Evolutionary conservation across 1,140 invertebrate genomes (phyloP).

Genomic region (Anagrus nilaparvatae): DNA sequence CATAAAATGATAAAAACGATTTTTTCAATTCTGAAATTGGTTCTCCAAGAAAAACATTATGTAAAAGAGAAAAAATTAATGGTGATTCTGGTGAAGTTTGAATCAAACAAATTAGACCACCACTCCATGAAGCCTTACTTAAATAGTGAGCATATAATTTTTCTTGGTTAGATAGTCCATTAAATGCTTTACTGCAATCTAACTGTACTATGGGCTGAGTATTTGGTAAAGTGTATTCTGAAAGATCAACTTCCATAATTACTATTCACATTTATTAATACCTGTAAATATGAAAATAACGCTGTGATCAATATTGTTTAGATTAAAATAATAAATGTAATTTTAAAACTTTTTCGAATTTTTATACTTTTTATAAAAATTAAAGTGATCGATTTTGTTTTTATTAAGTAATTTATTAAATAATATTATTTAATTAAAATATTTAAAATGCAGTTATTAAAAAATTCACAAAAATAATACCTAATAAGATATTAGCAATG

Average conservation of each 20-base stretch:
- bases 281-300: too few species aligned
- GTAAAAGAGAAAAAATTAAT: slow-evolving; percentile 71
- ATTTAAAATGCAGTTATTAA: too few species aligned
- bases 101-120: slow-evolving; percentile 71
- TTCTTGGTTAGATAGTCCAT: slow-evolving; percentile 67
- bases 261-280: too few species aligned
- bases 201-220: slow-evolving; percentile 74
- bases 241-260: slow-evolving; percentile 37
- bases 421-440: too few species aligned
- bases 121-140: slow-evolving; percentile 78
- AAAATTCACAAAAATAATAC: too few species aligned
- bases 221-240: slow-evolving; percentile 66
- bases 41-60: slow-evolving; percentile 68
- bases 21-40: slow-evolving; percentile 56
- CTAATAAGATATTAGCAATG: too few species aligned
- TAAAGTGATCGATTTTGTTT: too few species aligned
- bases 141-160: slow-evolving; percentile 87
- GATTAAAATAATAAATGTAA: too few species aligned
- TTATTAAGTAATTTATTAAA: too few species aligned
- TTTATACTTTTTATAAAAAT: too few species aligned
- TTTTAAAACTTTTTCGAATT: too few species aligned
- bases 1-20: slow-evolving; percentile 46
- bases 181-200: slow-evolving; percentile 75
- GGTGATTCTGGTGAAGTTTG: slow-evolving; percentile 87
- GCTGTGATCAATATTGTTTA: too few species aligned